These are phyloP conservation scores for Stomatorhinus ivindoensis DNA, from an alignment of 2,113 vertebrate genomes.

Conservation along the genomic window DNA sequence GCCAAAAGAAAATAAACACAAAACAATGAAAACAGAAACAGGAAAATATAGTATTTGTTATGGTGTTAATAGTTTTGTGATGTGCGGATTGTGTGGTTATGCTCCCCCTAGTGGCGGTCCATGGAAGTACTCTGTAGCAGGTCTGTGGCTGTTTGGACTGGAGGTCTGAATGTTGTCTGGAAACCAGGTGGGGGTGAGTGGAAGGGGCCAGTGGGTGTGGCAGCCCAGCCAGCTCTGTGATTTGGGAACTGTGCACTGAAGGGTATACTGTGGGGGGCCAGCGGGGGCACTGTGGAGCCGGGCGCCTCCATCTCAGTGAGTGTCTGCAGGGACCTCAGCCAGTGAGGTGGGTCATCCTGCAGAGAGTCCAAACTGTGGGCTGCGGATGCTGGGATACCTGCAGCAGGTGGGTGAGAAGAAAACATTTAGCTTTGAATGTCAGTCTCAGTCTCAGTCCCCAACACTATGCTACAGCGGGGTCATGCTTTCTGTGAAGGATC, in stretches of 20 bases:
- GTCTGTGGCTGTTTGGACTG: slow-evolving; percentile 94
- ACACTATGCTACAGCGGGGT: neutral
- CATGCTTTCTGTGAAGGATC: neutral
- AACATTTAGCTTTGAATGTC: neutral
- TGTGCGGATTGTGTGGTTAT: slow-evolving; percentile 62
- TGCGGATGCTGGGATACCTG: slow-evolving; percentile 88
- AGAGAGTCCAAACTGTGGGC: slow-evolving; percentile 95
- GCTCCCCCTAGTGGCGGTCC: slow-evolving; percentile 88
- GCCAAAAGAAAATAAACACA: slow-evolving; percentile 64
- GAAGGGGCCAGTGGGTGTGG: slow-evolving; percentile 80
- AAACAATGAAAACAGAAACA: slow-evolving; percentile 57
- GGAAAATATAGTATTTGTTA: slow-evolving; percentile 66
- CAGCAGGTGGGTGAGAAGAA: neutral
- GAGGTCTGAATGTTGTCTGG: slow-evolving; percentile 97
- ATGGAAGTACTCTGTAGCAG: slow-evolving; percentile 95
- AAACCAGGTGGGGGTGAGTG: slow-evolving; percentile 97
- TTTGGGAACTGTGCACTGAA: slow-evolving; percentile 87
- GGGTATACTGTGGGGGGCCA: slow-evolving; percentile 69
- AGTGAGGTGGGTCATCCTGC: slow-evolving; percentile 98
- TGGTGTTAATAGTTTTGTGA: slow-evolving; percentile 68
- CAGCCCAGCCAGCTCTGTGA: slow-evolving; percentile 95
- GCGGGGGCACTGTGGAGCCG: slow-evolving; percentile 64
- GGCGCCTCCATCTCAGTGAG: slow-evolving; percentile 98
- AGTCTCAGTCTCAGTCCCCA: neutral
- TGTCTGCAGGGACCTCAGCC: slow-evolving; percentile 97